Evolutionary conservation across 2,797 vertebrate genomes (phyloP).

Genomic region (Melanotaenia nigrans): DNA sequence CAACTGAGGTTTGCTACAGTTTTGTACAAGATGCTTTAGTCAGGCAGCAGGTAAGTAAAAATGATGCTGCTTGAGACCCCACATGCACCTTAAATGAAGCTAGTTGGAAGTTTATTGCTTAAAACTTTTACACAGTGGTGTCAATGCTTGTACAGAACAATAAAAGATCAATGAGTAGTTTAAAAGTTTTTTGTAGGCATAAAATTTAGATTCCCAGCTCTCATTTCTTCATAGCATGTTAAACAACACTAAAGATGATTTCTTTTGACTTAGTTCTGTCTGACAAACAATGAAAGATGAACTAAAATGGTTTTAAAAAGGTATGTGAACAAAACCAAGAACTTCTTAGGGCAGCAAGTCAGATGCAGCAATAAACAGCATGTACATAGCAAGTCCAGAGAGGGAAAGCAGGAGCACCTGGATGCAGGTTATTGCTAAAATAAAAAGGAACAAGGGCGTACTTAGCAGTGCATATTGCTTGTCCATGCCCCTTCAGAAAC

Average conservation of each 20-base stretch:
- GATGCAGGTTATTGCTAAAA: conserved; percentile 30
- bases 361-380: conserved; percentile 39
- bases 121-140: too few species aligned
- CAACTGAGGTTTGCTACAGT: neutral
- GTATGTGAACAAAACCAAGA: neutral
- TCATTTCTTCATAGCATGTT: neutral
- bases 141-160: neutral
- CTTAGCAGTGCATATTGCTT: conserved; percentile 28
- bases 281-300: neutral
- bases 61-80: neutral
- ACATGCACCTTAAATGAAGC: neutral
- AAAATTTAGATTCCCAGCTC: neutral
- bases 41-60: neutral
- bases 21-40: neutral
- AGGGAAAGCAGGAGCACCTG: conserved; percentile 35
- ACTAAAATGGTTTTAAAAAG: neutral
- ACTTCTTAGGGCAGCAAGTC: conserved; percentile 28
- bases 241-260: neutral
- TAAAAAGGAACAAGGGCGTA: neutral
- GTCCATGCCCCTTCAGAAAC: conserved; percentile 40
- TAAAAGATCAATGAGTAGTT: neutral
- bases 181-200: neutral
- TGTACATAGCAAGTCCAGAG: neutral
- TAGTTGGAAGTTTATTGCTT: neutral
- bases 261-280: neutral